These are phyloP conservation scores for Drymodes brunneopygia DNA, from an alignment of 2,113 vertebrate species.

Conservation along the genomic window DNA sequence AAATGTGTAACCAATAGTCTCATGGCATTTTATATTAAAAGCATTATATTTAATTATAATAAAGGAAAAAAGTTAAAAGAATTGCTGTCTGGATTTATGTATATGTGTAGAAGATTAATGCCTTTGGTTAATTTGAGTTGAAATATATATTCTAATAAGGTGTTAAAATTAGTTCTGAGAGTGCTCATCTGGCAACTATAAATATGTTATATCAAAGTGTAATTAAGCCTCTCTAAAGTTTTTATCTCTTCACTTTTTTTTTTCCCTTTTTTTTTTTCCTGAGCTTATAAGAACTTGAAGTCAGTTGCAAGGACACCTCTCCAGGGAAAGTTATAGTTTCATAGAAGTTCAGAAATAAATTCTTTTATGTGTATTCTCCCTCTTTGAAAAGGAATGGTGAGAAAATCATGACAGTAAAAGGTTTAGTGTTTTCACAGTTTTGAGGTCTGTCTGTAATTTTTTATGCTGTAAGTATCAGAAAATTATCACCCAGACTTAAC, in stretches of 20 bases:
- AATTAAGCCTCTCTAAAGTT: slow-evolving; percentile 21
- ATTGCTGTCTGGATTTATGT: background rate
- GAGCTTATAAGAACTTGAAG: background rate
- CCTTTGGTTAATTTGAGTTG: background rate
- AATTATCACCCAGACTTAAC: background rate
- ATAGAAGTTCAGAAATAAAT: background rate
- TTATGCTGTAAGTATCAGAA: too few relatives aligned
- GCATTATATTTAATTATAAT: background rate
- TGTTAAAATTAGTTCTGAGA: slow-evolving; percentile 33
- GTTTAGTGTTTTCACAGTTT: background rate
- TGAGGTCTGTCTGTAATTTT: background rate
- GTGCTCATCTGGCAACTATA: slow-evolving; percentile 7
- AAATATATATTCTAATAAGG: slow-evolving; percentile 38
- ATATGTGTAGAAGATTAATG: slow-evolving; percentile 26
- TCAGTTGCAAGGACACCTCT: background rate
- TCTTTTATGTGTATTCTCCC: background rate
- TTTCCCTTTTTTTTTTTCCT: background rate
- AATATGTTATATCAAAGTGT: slow-evolving; percentile 26
- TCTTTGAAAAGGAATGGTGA: background rate
- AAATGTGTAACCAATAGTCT: background rate
- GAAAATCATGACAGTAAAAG: background rate
- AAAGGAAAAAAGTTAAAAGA: background rate
- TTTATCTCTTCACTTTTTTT: background rate
- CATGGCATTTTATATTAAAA: slow-evolving; percentile 1
- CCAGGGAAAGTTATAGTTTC: background rate